Evolutionary conservation across 2,888 invertebrate genomes (phyloP).

Genomic region (Mythimna lalbum): DNA sequence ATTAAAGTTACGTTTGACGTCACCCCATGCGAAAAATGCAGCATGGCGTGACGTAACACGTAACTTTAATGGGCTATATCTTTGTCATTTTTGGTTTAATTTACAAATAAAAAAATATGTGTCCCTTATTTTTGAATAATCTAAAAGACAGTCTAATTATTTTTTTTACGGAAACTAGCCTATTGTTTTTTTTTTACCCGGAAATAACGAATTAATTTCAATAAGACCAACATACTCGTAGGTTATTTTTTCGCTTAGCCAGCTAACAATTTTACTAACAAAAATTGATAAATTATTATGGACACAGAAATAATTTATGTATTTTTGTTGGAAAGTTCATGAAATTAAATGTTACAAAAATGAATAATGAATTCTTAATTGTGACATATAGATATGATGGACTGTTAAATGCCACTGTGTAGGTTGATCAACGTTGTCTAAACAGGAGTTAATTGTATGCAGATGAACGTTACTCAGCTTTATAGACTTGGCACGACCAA

Average conservation of each 20-base stretch:
- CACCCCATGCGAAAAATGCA: too few relatives aligned
- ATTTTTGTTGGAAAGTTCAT: constrained; percentile 25
- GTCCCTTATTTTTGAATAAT: too few relatives aligned
- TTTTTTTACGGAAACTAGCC: too few relatives aligned
- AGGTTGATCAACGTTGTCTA: constrained; percentile 35
- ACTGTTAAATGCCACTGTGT: constrained; percentile 26
- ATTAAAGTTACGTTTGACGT: too few relatives aligned
- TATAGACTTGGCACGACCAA: constrained; percentile 39
- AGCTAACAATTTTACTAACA: background rate
- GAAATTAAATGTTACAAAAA: constrained; percentile 2
- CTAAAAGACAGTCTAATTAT: too few relatives aligned
- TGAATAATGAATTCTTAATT: constrained; percentile 7
- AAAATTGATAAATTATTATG: background rate
- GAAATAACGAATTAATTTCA: background rate
- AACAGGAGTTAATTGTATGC: constrained; percentile 25
- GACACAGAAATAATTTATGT: background rate
- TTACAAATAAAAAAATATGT: too few relatives aligned
- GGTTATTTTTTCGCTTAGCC: background rate
- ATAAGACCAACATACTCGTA: background rate
- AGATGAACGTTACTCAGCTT: constrained; percentile 23
- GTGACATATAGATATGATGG: constrained; percentile 28
- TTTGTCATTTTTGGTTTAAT: too few relatives aligned
- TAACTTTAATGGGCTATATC: too few relatives aligned
- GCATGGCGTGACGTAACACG: too few relatives aligned
- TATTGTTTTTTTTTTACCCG: background rate